These are phyloP conservation scores for Bambusicola thoracicus DNA, from an alignment of 2,113 vertebrate genomes.

Conservation along the genomic window DNA sequence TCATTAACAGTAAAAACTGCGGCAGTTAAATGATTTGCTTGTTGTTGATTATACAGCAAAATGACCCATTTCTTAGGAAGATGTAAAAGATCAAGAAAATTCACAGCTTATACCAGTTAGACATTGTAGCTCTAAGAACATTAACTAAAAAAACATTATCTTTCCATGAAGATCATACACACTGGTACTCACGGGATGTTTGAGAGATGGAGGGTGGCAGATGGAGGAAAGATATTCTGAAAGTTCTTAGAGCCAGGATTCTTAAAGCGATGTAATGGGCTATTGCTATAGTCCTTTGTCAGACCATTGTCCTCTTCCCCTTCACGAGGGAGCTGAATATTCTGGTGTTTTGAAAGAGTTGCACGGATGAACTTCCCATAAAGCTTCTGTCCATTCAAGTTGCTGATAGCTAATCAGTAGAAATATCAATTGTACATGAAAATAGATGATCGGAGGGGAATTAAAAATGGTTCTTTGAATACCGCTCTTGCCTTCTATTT, in stretches of 20 bases:
- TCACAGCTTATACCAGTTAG: background rate
- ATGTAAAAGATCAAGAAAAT: background rate
- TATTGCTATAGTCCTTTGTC: constrained; percentile 86
- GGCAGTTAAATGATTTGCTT: background rate
- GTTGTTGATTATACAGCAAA: background rate
- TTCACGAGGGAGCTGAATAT: constrained; percentile 82
- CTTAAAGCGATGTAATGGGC: constrained; percentile 88
- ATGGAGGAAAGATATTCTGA: constrained; percentile 87
- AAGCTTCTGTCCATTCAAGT: constrained; percentile 85
- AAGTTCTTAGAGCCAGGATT: constrained; percentile 85
- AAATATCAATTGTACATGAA: background rate
- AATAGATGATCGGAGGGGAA: background rate
- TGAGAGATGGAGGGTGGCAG: constrained; percentile 87
- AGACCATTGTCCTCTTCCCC: constrained; percentile 82
- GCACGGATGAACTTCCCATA: constrained; percentile 82
- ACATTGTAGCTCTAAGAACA: background rate
- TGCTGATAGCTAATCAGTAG: constrained; percentile 79
- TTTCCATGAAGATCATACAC: background rate
- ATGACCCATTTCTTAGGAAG: background rate
- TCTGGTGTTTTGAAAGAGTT: constrained; percentile 83
- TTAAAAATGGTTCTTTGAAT: background rate
- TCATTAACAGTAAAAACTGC: background rate
- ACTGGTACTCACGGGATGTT: constrained; percentile 87
- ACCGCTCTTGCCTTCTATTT: background rate
- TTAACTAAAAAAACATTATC: background rate